Evolutionary conservation across 2,113 vertebrate genomes (phyloP).

Genomic region (Danionella cerebrum): DNA sequence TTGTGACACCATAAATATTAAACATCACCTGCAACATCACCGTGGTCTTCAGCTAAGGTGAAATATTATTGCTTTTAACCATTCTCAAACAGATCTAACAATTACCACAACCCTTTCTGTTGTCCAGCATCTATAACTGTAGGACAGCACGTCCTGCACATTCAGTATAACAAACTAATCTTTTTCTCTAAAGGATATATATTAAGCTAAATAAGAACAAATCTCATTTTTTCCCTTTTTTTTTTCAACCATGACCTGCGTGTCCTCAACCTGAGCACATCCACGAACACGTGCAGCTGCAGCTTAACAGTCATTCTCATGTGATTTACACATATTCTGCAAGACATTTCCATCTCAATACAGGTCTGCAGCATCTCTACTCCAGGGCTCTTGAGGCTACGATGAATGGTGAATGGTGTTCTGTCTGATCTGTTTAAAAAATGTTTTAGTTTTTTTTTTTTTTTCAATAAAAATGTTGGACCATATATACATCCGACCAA

Average conservation of each 20-base stretch:
- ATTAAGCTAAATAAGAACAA: too few relatives aligned
- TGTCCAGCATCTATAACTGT: too few relatives aligned
- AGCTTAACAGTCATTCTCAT: neutral
- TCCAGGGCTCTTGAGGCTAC: neutral
- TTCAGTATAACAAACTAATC: too few relatives aligned
- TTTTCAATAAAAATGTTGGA: too few relatives aligned
- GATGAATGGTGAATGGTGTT: neutral
- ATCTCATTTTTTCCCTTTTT: too few relatives aligned
- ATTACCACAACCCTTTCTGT: neutral
- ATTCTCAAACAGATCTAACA: neutral
- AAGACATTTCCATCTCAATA: slow-evolving; percentile 17
- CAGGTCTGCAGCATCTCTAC: neutral
- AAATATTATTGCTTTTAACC: neutral
- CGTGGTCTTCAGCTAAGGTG: neutral
- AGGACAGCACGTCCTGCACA: too few relatives aligned
- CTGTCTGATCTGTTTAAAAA: too few relatives aligned
- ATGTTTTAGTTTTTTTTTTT: too few relatives aligned
- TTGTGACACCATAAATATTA: slow-evolving; percentile 32
- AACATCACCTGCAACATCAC: neutral
- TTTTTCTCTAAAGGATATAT: too few relatives aligned
- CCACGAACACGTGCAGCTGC: neutral
- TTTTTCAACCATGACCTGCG: too few relatives aligned
- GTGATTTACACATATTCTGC: slow-evolving; percentile 10
- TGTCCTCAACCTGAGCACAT: neutral
- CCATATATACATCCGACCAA: too few relatives aligned